These are phyloP conservation scores for Platichthys flesus DNA, from an alignment of 2,113 vertebrate genomes.

Conservation along the genomic window DNA sequence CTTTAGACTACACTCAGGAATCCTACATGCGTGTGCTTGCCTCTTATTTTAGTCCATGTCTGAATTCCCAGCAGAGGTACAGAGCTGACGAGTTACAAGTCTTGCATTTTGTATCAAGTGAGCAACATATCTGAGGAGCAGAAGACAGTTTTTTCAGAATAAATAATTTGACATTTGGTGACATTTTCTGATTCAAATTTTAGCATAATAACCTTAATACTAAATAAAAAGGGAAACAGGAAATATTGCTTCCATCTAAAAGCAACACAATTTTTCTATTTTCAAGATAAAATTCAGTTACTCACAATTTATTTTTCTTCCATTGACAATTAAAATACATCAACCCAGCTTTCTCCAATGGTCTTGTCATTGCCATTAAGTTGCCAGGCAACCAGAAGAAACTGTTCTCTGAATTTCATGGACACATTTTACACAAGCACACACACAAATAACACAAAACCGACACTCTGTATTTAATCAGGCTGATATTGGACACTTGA, in stretches of 20 bases:
- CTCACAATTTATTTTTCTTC: neutral
- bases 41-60: neutral
- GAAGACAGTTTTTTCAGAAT: neutral
- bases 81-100: neutral
- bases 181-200: neutral
- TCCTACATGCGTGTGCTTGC: neutral
- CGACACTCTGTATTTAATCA: neutral
- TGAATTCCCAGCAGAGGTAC: neutral
- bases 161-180: neutral
- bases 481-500: neutral
- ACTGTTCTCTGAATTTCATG: no score
- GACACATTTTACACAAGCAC: no score
- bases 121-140: neutral
- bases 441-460: no score
- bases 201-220: neutral
- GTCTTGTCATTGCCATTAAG: neutral
- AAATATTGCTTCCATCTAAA: no score
- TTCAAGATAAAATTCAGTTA: no score
- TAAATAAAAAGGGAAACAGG: no score
- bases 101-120: neutral
- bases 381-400: neutral
- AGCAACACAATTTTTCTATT: no score
- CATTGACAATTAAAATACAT: neutral
- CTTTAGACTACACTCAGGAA: neutral
- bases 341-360: neutral